Evolutionary conservation across 2,888 invertebrate species (phyloP).

Genomic region (Andrena dorsata): DNA sequence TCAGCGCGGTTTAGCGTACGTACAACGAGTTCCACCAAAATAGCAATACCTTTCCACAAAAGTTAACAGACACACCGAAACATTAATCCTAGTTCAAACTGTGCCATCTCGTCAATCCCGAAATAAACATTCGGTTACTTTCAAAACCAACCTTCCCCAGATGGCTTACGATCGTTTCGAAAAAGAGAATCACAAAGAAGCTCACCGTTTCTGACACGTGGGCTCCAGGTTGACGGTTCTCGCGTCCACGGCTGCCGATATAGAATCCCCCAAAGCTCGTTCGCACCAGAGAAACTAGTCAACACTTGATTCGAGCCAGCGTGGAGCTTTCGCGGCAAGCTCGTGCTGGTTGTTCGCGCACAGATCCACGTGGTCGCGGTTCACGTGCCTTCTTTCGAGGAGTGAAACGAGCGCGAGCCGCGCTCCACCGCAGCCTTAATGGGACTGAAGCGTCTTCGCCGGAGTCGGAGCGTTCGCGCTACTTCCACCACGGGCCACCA

Average conservation of each 20-base stretch:
- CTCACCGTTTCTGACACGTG: conserved; percentile 84
- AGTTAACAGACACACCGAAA: too few species aligned
- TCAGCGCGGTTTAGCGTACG: too few species aligned
- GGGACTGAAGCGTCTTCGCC: conserved; percentile 75
- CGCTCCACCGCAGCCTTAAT: conserved; percentile 79
- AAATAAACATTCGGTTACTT: too few species aligned
- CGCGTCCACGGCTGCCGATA: conserved; percentile 75
- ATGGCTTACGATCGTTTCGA: neutral
- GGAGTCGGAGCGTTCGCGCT: conserved; percentile 61
- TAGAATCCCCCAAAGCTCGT: conserved; percentile 23
- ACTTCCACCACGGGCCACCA: conserved; percentile 44
- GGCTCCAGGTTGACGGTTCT: conserved; percentile 84
- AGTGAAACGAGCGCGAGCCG: conserved; percentile 74
- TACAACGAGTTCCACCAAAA: too few species aligned
- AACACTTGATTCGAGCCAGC: conserved; percentile 50
- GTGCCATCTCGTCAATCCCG: too few species aligned
- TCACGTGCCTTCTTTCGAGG: conserved; percentile 75
- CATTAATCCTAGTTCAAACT: too few species aligned
- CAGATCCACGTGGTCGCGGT: conserved; percentile 71
- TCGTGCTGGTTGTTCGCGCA: conserved; percentile 54
- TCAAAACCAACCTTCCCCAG: too few species aligned
- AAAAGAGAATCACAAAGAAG: neutral
- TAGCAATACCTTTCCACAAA: too few species aligned
- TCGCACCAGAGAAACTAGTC: conserved; percentile 32
- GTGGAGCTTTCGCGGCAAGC: conserved; percentile 40